These are phyloP conservation scores for Mionectes macconnelli DNA, from an alignment of 2,113 vertebrate genomes.

Conservation along the genomic window DNA sequence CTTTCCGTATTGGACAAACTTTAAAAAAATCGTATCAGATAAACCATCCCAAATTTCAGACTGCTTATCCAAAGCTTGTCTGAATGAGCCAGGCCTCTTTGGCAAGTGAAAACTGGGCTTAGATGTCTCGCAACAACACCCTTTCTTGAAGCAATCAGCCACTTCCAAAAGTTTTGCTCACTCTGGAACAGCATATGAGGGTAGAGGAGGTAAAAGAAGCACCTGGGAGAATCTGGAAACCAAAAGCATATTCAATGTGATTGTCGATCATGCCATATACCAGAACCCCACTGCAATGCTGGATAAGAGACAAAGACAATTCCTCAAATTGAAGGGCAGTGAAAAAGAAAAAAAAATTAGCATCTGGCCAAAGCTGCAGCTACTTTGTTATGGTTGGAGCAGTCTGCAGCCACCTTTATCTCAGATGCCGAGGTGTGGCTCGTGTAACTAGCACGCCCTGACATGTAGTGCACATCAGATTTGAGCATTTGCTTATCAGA, in stretches of 20 bases:
- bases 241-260: neutral
- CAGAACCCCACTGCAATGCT: neutral
- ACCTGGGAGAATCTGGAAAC: neutral
- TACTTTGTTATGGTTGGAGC: neutral
- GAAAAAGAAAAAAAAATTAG: neutral
- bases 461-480: slow-evolving; percentile 5
- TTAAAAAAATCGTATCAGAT: neutral
- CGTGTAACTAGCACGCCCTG: neutral
- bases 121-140: neutral
- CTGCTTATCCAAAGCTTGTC: neutral
- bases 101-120: neutral
- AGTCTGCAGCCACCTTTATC: neutral
- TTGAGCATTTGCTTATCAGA: slow-evolving; percentile 44
- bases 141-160: neutral
- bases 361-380: neutral
- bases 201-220: neutral
- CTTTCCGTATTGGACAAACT: neutral
- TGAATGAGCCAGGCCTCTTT: neutral
- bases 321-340: neutral
- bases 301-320: neutral
- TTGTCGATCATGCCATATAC: neutral
- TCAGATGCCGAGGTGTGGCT: neutral
- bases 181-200: neutral
- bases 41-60: neutral
- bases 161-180: neutral